Base-by-base conservation (phyloP, 2,888 invertebrate genomes). In the Calliphora vomitoria region DNA sequence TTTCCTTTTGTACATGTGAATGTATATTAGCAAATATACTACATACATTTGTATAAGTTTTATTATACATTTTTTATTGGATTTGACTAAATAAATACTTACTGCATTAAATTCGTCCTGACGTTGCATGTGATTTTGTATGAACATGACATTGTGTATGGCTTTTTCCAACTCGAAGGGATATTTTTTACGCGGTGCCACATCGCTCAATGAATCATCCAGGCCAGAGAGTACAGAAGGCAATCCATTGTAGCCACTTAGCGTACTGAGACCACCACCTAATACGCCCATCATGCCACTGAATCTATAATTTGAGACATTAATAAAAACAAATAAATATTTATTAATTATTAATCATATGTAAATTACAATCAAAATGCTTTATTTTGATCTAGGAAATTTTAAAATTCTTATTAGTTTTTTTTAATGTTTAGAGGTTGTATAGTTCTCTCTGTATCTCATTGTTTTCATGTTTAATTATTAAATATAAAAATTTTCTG, bases 51-150 rank as follows among this genome's bases (percentile, higher is more conserved):
- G 47, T n/a, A 31, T 8, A 11, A 47, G 31, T 50, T 50, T 50
- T n/a, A n/a, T n/a, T n/a, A n/a, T n/a, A n/a, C n/a, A n/a, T n/a
- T n/a, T n/a, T n/a, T n/a, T n/a, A 50, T 50, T 25, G 18, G 13
- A 71, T n/a, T 50, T 50, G 38, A 60, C 15, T 66, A 75, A 50
- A 20, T 38, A 60, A 58, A 74, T 78, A 93, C 96, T 95, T 94
- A 98, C 98, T 94, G 98, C 98, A 95, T 98, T 98, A 93, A 98
- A 98, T 93, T 98, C 98, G 92, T 98, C 98, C 93, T 98, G 97
- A n/a, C 98, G 95, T 92, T 97, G 97, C 94, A 98, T 98, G 92
- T 98, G 98, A 92, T 98, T 98, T 91, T 98, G 98, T 90, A 98
- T 98, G 92, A 98, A 98, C 96, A 98, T 98, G 75, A 98, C 98